Evolutionary conservation across 2,113 vertebrate genomes (phyloP), one percentile per base, ranked within the genome.

Genomic region (Capreolus pygargus): DNA sequence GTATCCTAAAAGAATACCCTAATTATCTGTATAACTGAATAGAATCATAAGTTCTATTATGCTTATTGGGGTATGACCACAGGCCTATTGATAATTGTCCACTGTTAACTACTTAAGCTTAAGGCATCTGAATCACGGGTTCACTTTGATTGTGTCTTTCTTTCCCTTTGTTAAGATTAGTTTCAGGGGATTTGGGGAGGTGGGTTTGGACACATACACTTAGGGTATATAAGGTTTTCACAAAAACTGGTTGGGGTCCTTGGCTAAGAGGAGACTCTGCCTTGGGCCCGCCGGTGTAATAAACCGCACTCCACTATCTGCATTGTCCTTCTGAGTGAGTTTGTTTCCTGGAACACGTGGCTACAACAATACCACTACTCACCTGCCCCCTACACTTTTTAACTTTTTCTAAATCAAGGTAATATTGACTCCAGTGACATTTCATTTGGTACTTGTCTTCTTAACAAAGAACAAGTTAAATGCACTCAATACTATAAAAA

Each of bases 381-480:
- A 79, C 33, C 33, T 85, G 2, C 9, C 1, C 11, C 11, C 33
- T 36, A 85, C 1, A 78, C 5, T 52, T 74, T 64, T 76, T 60
- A 27, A 19, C 7, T 11, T 11, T 54, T 67, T 90, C 57, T 15
- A 15, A 47, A 54, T 19, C 74, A 88, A 7, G 16, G n/a, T 74
- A 33, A 50, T 67, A 17, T 27, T 23, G 21, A 57, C 6, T 70
- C 36, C 64, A 70, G 83, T 81, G 23, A 52, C 17, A 36, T 28
- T 96, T 78, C 5, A 19, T 36, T 83, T 83, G 8, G 9, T 90
- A 13, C 10, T 93, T 89, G 50, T 86, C 14, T 87, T 74, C 25
- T 33, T 45, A 25, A 64, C 39, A 58, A 3, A 83, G 74, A 55
- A 95, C 9, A 93, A 82, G 25, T 82, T 92, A 86, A 55, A 36